Conservation (phyloP, 2,797 vertebrate genomes). For the Knipowitschia caucasica region DNA sequence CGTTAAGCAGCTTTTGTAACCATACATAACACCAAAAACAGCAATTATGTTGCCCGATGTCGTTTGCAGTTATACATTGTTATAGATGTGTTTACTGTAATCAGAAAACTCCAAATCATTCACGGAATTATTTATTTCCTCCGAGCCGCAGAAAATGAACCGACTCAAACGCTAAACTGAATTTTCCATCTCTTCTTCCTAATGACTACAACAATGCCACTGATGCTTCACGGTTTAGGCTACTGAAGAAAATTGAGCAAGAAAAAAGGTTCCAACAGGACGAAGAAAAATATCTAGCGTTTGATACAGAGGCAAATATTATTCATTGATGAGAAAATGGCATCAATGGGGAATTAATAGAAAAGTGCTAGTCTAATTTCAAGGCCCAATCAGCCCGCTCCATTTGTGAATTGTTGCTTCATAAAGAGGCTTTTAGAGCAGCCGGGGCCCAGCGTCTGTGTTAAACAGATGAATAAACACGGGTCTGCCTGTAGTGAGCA, state of each 20-base stretch:
- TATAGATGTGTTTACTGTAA: background rate
- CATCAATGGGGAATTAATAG: conserved; percentile 22
- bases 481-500: conserved; percentile 20
- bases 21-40: too few relatives aligned
- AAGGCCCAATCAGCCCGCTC: conserved; percentile 27
- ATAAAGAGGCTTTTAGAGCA: conserved; percentile 33
- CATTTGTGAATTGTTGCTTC: conserved; percentile 29
- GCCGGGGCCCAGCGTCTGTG: conserved; percentile 35
- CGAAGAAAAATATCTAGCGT: conserved; percentile 6
- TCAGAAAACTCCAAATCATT: background rate
- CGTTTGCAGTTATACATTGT: background rate
- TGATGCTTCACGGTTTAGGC: background rate
- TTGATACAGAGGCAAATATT: conserved; percentile 4
- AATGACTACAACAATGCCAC: background rate
- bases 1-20: too few relatives aligned
- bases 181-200: background rate
- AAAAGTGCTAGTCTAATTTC: conserved; percentile 30
- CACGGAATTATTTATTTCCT: background rate
- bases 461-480: conserved; percentile 47
- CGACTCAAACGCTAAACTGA: background rate
- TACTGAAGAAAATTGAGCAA: background rate
- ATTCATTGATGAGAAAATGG: conserved; percentile 3
- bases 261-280: background rate
- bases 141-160: background rate
- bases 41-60: too few relatives aligned